These are phyloP conservation scores for Oxytorus armatus DNA, from an alignment of 2,888 invertebrate genomes.

Conservation along the genomic window DNA sequence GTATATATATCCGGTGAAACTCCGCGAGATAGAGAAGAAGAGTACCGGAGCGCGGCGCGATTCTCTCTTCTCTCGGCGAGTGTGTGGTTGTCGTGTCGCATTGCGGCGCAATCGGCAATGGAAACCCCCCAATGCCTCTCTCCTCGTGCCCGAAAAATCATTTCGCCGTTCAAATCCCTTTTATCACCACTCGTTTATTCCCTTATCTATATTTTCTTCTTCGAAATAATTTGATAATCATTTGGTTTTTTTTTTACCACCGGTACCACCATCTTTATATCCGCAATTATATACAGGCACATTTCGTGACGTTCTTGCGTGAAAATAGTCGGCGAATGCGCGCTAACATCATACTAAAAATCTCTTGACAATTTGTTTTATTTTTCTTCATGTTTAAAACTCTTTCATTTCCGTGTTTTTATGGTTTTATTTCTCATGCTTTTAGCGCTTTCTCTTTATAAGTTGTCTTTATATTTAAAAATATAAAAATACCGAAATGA, in stretches of 20 bases:
- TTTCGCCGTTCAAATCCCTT: constrained; percentile 26
- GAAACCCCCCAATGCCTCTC: constrained; percentile 72
- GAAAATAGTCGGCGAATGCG: too few relatives aligned
- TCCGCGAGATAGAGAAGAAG: constrained; percentile 45
- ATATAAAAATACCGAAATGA: neutral
- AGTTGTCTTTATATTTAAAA: too few relatives aligned
- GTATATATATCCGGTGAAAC: constrained; percentile 60
- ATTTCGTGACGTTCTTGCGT: neutral
- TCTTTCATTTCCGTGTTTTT: neutral
- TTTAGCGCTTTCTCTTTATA: constrained; percentile 52
- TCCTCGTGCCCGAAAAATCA: constrained; percentile 53
- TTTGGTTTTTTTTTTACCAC: neutral
- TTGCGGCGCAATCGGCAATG: constrained; percentile 80
- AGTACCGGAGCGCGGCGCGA: constrained; percentile 41
- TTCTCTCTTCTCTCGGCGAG: constrained; percentile 58
- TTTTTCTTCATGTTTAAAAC: neutral
- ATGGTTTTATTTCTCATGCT: constrained; percentile 1
- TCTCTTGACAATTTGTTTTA: neutral
- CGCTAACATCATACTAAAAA: too few relatives aligned
- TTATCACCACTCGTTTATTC: neutral
- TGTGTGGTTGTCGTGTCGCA: constrained; percentile 80
- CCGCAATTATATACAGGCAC: too few relatives aligned
- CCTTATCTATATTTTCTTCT: neutral
- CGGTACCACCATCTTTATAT: neutral
- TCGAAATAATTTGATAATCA: constrained; percentile 18